Percentiles rank a stretch among this genome's conserved stretches.
Conservation (phyloP, 2,113 vertebrate genomes). For the Tapirus terrestris region DNA sequence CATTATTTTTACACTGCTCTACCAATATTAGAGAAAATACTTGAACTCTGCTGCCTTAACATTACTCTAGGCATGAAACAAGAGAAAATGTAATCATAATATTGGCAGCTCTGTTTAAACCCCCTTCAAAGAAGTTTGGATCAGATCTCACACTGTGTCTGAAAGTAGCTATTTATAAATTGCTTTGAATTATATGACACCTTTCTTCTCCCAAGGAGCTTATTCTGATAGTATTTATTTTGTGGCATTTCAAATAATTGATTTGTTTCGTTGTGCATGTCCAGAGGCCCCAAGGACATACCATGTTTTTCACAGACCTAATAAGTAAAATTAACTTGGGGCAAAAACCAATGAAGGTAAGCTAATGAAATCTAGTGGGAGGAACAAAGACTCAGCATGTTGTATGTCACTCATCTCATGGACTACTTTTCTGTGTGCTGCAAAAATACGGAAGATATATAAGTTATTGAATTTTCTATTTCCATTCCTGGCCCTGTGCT, state of each 20-base stretch:
- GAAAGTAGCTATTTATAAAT: conserved; percentile 73
- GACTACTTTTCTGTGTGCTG: conserved; percentile 35
- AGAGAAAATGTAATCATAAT: conserved; percentile 64
- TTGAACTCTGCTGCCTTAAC: conserved; percentile 48
- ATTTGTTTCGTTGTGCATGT: conserved; percentile 65
- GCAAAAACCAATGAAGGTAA: conserved; percentile 74
- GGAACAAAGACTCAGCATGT: not conserved
- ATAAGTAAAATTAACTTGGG: conserved; percentile 77
- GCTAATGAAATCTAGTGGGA: conserved; percentile 41
- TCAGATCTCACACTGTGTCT: conserved; percentile 36
- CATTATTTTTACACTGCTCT: conserved; percentile 58
- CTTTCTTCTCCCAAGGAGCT: conserved; percentile 68
- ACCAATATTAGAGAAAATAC: conserved; percentile 54
- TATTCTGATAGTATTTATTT: conserved; percentile 67
- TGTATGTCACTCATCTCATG: conserved; percentile 37
- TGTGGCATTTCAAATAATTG: conserved; percentile 76
- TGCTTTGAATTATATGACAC: conserved; percentile 72
- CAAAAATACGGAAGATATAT: conserved; percentile 51
- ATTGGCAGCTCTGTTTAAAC: conserved; percentile 53
- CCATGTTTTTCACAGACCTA: conserved; percentile 69
- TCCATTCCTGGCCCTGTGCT: conserved; percentile 20
- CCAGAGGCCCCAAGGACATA: conserved; percentile 59
- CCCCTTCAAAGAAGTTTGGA: conserved; percentile 59
- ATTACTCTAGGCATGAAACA: conserved; percentile 61
- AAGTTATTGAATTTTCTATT: conserved; percentile 60